Percentiles rank a stretch among this genome's conserved stretches.
Evolutionary conservation across 2,113 vertebrate species (phyloP).

Genomic region (Cynoglossus semilaevis): DNA sequence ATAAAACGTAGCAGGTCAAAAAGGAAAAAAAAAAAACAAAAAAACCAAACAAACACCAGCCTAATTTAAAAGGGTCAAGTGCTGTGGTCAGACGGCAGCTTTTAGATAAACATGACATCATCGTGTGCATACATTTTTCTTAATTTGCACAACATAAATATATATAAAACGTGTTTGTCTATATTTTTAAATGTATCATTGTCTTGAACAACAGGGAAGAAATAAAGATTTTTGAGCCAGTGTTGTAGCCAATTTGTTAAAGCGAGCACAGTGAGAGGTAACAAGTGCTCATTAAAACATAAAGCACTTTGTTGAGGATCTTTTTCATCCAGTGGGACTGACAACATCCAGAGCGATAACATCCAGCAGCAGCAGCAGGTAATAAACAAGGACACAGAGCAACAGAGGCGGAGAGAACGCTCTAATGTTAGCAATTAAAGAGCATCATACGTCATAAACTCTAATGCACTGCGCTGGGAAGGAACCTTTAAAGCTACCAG

Average conservation of each 20-base stretch:
- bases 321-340: conserved; percentile 17
- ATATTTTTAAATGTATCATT: no score
- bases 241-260: conserved; percentile 9
- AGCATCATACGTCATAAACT: conserved; percentile 20
- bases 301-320: conserved; percentile 11
- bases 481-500: not conserved
- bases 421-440: conserved; percentile 23
- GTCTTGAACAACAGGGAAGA: not conserved
- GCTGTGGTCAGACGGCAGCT: not conserved
- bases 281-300: conserved; percentile 38
- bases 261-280: conserved; percentile 15
- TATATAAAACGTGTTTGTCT: no score
- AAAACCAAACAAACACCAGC: conserved; percentile 1
- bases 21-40: conserved; percentile 14
- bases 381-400: conserved; percentile 6
- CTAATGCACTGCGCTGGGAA: not conserved
- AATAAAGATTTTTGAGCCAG: conserved; percentile 6
- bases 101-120: no score
- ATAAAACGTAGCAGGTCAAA: conserved; percentile 31
- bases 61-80: conserved; percentile 8
- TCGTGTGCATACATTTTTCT: no score
- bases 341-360: conserved; percentile 13
- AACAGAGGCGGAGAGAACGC: conserved; percentile 3
- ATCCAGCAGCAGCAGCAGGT: conserved; percentile 10
- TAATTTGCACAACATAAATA: not conserved